Evolutionary conservation across 2,888 invertebrate genomes (phyloP), one percentile per base, ranked within the genome.

Genomic region (Xestia rhomboidea): DNA sequence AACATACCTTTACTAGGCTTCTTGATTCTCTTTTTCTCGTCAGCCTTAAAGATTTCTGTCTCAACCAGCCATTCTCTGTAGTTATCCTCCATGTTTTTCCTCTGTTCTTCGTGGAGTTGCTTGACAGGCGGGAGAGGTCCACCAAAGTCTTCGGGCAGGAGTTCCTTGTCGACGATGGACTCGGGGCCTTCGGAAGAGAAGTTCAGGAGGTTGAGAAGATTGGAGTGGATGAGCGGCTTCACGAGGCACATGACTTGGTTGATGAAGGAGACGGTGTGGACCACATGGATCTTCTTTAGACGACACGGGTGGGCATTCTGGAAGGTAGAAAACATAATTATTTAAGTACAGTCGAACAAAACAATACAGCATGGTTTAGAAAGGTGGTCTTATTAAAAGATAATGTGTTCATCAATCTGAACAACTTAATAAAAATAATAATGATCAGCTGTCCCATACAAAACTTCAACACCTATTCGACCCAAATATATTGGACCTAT

Each of bases 301-400:
- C 97, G 97, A 69, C 97, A 97, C 1, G 98, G 98, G 90, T 98
- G 97, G 0, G 97, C 98, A 90, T 97, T 97, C 97, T 97, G 94
- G 34, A 96, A 95, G 13, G 21, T 15, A 63, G 13, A n/a, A 49
- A 41, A 13, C 5, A n/a, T 30, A n/a, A 27, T 2, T 13, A 10
- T 30, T 44, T 44, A 69, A 62, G 6, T 11, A 38, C n/a, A 62
- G 15, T 15, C 6, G 1, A 41, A 27, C n/a, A 8, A 64, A 0
- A 21, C 10, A 60, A 60, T 21, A 30, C 30, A 30, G 30, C 10
- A 62, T 30, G 60, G 10, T 34, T 10, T 21, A 21, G 21, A 34
- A 62, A 34, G 30, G 10, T 60, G 8, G 8, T 60, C 60, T 30
- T 30, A 60, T 30, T 30, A 30, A 10, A 30, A 21, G 3, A 60